Evolutionary conservation across 2,888 invertebrate species (phyloP).

Genomic region (Drosophila silvestris): DNA sequence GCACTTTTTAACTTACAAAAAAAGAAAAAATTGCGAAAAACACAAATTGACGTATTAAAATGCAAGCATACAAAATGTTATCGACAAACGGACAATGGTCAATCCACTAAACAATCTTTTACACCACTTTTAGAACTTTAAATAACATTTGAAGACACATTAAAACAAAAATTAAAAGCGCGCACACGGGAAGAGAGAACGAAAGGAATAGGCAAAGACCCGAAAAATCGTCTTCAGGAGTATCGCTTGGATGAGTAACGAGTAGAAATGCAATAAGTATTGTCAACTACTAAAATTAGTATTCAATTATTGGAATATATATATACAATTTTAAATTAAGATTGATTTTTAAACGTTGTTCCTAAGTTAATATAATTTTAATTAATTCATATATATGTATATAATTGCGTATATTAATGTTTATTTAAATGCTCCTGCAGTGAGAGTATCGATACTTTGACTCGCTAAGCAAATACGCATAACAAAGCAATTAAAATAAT

Average conservation of each 20-base stretch:
- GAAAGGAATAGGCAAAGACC: not conserved
- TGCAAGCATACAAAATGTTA: constrained; percentile 7
- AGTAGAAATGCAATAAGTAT: not conserved
- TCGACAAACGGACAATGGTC: constrained; percentile 7
- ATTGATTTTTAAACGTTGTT: not conserved
- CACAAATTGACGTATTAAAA: constrained; percentile 12
- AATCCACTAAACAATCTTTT: constrained; percentile 19
- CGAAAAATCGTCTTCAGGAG: not conserved
- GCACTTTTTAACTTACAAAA: constrained; percentile 20
- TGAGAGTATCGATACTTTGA: not conserved
- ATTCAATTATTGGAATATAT: not conserved
- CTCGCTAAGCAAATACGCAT: no score
- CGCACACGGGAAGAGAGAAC: constrained; percentile 11
- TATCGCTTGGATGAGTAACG: constrained; percentile 3
- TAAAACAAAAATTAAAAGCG: constrained; percentile 24
- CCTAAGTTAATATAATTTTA: not conserved
- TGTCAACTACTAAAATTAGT: not conserved
- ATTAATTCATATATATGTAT: not conserved
- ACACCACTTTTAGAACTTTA: constrained; percentile 13
- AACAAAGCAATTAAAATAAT: not conserved
- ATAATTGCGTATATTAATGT: not conserved
- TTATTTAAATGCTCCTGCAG: not conserved
- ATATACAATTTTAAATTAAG: not conserved
- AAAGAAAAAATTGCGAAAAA: not conserved
- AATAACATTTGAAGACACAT: constrained; percentile 16